These are phyloP conservation scores for Drymonia ruficornis DNA, from an alignment of 2,888 invertebrate species.

Conservation along the genomic window DNA sequence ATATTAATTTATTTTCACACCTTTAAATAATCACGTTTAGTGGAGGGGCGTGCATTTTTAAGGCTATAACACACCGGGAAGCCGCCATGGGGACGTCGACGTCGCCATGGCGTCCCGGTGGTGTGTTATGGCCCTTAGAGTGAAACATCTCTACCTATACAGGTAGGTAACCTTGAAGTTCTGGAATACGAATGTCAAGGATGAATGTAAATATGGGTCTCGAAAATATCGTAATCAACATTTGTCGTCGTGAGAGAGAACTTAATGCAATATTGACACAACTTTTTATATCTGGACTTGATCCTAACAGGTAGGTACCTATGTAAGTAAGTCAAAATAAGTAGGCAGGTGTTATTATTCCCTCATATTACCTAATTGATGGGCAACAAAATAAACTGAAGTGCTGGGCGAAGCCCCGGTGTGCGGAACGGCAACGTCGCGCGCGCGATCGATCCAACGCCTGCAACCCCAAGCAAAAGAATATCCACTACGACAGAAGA, in stretches of 20 bases:
- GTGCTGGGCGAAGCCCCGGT: slow-evolving; percentile 27
- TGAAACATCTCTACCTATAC: too few relatives aligned
- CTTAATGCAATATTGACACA: neutral
- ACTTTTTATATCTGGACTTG: neutral
- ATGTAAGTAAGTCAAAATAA: slow-evolving; percentile 7
- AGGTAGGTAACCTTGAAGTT: neutral
- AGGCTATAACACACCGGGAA: too few relatives aligned
- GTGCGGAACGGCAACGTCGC: slow-evolving; percentile 77
- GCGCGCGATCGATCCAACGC: slow-evolving; percentile 70
- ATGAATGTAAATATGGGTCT: neutral
- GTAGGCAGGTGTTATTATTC: slow-evolving; percentile 56
- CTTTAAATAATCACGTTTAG: too few relatives aligned
- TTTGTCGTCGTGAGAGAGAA: neutral
- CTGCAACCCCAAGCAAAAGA: slow-evolving; percentile 35
- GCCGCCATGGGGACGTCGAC: too few relatives aligned
- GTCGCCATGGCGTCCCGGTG: too few relatives aligned
- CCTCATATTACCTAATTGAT: slow-evolving; percentile 68
- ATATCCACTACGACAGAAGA: too few relatives aligned
- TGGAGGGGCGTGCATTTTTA: too few relatives aligned
- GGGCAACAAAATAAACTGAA: slow-evolving; percentile 70
- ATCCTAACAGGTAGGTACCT: slow-evolving; percentile 19
- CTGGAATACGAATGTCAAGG: neutral
- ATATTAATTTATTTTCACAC: too few relatives aligned
- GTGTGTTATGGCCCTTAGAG: too few relatives aligned
- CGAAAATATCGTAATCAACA: neutral